phyloP scores from a whole-genome alignment of 2,797 vertebrate species.

The Harpagifer antarcticus region DNA sequence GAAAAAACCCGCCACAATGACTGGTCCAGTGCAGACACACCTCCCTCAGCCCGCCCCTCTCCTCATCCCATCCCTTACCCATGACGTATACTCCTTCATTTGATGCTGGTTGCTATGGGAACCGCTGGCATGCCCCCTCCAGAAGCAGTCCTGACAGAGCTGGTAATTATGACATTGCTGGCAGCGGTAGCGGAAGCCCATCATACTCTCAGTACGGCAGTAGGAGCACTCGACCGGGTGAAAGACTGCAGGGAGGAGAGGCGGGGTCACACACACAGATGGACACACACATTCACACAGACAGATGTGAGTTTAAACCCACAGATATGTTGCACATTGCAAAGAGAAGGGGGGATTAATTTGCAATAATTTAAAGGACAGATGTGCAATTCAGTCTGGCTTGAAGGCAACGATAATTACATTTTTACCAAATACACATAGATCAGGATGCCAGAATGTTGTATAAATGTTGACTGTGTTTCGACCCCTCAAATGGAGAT shows the following conservation, averaged over 20 bases:
- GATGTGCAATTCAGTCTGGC: slow-evolving; percentile 23
- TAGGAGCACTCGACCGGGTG: slow-evolving; percentile 99
- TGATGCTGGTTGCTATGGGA: slow-evolving; percentile 99
- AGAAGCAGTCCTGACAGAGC: slow-evolving; percentile 99
- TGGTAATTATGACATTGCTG: slow-evolving; percentile 99
- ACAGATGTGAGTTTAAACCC: slow-evolving; percentile 61
- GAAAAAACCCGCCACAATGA: slow-evolving; percentile 53
- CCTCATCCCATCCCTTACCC: slow-evolving; percentile 84
- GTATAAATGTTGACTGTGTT: slow-evolving; percentile 1
- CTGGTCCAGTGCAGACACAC: slow-evolving; percentile 70
- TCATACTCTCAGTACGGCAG: slow-evolving; percentile 99
- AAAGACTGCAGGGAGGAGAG: slow-evolving; percentile 89
- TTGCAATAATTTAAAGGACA: slow-evolving; percentile 49
- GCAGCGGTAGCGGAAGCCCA: slow-evolving; percentile 99
- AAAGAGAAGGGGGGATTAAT: slow-evolving; percentile 40
- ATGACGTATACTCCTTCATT: slow-evolving; percentile 99
- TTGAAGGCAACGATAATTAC: not conserved
- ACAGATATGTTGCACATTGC: slow-evolving; percentile 46
- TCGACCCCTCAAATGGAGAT: slow-evolving; percentile 36
- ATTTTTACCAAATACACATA: slow-evolving; percentile 19
- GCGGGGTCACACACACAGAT: slow-evolving; percentile 56
- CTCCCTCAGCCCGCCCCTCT: slow-evolving; percentile 56
- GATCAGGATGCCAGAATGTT: slow-evolving; percentile 4
- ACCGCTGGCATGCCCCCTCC: slow-evolving; percentile 98
- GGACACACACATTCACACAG: slow-evolving; percentile 38